phyloP scores from a whole-genome alignment of 2,888 invertebrate genomes.

The Leucoma salicis region DNA sequence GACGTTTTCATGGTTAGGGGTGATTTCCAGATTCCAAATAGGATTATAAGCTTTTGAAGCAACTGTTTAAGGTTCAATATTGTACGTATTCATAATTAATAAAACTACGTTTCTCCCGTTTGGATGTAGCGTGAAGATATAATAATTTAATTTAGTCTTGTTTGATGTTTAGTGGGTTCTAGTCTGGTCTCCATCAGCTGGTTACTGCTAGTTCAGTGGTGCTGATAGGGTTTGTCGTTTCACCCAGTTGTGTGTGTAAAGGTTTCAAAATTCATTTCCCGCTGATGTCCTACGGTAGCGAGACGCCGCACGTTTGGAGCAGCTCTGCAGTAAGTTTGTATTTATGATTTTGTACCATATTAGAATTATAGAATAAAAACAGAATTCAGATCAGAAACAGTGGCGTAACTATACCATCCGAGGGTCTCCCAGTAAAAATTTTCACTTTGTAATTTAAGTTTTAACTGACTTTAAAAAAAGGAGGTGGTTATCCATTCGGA shows the following conservation, averaged over 20 bases:
- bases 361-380: too few relatives aligned
- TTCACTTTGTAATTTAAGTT: too few relatives aligned
- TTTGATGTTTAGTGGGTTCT: constrained; percentile 36
- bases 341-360: too few relatives aligned
- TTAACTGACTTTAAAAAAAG: too few relatives aligned
- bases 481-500: too few relatives aligned
- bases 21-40: constrained; percentile 17
- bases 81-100: constrained; percentile 45
- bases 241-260: constrained; percentile 46
- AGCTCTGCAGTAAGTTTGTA: constrained; percentile 74
- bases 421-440: too few relatives aligned
- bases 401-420: too few relatives aligned
- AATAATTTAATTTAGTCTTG: constrained; percentile 67
- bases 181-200: constrained; percentile 23
- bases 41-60: constrained; percentile 19
- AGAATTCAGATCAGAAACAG: too few relatives aligned
- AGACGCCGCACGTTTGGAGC: constrained; percentile 80
- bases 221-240: constrained; percentile 36
- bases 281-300: constrained; percentile 80
- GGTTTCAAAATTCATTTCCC: constrained; percentile 81
- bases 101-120: constrained; percentile 48
- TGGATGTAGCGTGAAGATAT: constrained; percentile 48
- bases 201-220: constrained; percentile 8
- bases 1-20: constrained; percentile 52
- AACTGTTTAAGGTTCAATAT: constrained; percentile 24